A percentile compares a stretch with the other conserved stretches of the same genome.
Evolutionary conservation across 2,797 vertebrate species (phyloP).

Genomic region (Neomorphus geoffroyi): DNA sequence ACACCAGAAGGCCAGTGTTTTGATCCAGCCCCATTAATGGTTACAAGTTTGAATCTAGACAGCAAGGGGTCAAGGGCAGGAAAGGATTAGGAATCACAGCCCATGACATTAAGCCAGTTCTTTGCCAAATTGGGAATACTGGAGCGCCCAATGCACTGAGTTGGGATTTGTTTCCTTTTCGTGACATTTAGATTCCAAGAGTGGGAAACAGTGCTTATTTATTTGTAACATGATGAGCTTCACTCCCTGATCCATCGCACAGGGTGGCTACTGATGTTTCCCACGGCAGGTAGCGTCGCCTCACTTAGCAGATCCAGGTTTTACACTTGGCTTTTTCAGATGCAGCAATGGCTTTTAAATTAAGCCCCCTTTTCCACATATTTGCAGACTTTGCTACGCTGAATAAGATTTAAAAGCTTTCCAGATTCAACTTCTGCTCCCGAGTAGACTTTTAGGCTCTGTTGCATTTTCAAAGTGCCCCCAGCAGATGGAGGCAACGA

Average conservation of each 20-base stretch:
- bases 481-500: conserved; percentile 80
- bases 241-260: not conserved
- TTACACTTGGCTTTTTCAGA: not conserved
- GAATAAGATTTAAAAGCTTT: not conserved
- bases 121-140: conserved; percentile 67
- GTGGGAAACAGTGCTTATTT: not conserved
- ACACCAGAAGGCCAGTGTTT: conserved; percentile 76
- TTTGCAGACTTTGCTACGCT: not conserved
- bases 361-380: not conserved
- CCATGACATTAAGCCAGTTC: conserved; percentile 68
- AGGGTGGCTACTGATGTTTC: not conserved
- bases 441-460: not conserved
- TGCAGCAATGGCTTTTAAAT: not conserved
- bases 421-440: not conserved
- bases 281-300: not conserved
- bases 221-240: conserved; percentile 16
- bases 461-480: conserved; percentile 34
- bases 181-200: conserved; percentile 50
- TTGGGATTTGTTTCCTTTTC: conserved; percentile 39
- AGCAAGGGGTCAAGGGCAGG: conserved; percentile 77
- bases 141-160: conserved; percentile 40
- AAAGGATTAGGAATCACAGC: conserved; percentile 80
- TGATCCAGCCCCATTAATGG: conserved; percentile 77
- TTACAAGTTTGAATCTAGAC: conserved; percentile 80
- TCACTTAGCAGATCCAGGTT: not conserved